Conservation (phyloP, 2,888 invertebrate species). For the Gonocerus acuteangulatus region DNA sequence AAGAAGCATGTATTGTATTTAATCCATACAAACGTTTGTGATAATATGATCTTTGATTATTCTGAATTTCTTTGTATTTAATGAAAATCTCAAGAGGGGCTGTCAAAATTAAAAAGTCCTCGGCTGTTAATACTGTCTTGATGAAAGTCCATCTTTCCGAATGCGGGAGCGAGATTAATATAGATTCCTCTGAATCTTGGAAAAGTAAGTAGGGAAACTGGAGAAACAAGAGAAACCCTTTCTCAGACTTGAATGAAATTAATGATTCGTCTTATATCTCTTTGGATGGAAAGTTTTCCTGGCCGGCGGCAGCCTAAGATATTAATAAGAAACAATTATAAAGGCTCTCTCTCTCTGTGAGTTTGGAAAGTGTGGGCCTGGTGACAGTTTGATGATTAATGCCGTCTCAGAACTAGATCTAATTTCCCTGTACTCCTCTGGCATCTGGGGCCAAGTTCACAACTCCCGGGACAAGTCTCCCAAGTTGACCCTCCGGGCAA, state of each 20-base stretch:
- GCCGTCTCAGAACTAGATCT: constrained; percentile 24
- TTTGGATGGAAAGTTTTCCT: neutral
- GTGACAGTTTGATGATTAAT: constrained; percentile 24
- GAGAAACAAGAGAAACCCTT: constrained; percentile 15
- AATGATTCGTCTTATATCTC: constrained; percentile 22
- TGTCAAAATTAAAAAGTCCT: too few species aligned
- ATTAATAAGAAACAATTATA: constrained; percentile 26
- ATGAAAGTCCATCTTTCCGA: too few species aligned
- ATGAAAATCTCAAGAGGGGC: too few species aligned
- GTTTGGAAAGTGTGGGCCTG: neutral
- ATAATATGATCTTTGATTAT: too few species aligned
- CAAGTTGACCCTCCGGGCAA: constrained; percentile 5
- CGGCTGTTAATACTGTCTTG: too few species aligned
- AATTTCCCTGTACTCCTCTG: constrained; percentile 33
- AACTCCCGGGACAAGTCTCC: constrained; percentile 12
- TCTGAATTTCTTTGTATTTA: too few species aligned
- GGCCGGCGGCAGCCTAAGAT: neutral
- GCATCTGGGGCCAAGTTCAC: constrained; percentile 32
- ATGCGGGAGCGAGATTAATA: neutral
- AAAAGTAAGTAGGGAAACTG: constrained; percentile 5
- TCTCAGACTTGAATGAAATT: constrained; percentile 20
- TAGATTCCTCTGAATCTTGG: neutral
- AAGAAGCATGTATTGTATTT: too few species aligned
- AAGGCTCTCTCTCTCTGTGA: neutral
- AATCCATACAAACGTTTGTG: too few species aligned